Evolutionary conservation across 2,113 vertebrate species (phyloP).

Genomic region (Sisor rabdophorus): DNA sequence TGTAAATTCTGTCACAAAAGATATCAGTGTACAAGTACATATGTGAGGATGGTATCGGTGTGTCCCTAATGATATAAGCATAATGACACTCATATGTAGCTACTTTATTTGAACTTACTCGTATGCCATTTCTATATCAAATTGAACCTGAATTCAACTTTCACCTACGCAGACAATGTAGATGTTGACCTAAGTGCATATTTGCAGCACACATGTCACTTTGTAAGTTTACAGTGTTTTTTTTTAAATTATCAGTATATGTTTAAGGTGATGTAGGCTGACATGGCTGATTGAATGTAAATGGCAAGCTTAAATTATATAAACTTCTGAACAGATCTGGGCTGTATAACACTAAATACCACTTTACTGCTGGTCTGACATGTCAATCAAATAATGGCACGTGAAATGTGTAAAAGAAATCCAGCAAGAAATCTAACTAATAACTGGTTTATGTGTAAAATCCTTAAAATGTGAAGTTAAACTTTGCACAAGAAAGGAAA

Average conservation of each 20-base stretch:
- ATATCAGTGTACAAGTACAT: too few species aligned
- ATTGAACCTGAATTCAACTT: neutral
- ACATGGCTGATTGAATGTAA: slow-evolving; percentile 41
- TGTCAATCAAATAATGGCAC: neutral
- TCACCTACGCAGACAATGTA: neutral
- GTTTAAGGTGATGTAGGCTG: slow-evolving; percentile 19
- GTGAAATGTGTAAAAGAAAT: neutral
- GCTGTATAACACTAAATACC: slow-evolving; percentile 19
- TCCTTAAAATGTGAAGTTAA: slow-evolving; percentile 1
- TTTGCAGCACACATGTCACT: slow-evolving; percentile 27
- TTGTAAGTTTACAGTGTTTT: slow-evolving; percentile 18
- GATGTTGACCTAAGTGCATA: slow-evolving; percentile 12
- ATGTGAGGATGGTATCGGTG: too few species aligned
- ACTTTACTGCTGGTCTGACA: slow-evolving; percentile 17
- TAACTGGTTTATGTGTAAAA: neutral
- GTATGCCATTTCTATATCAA: neutral
- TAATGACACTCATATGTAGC: slow-evolving; percentile 16
- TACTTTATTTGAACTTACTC: neutral
- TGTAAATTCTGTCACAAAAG: too few species aligned
- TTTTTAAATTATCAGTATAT: neutral
- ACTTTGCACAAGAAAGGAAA: slow-evolving; percentile 25
- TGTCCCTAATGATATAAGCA: too few species aligned
- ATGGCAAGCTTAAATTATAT: slow-evolving; percentile 33
- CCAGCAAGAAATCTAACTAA: neutral
- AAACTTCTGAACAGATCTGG: slow-evolving; percentile 10